A percentile compares a stretch with the other conserved stretches of the same genome.
These are phyloP conservation scores for Oxycera nigricornis DNA, from an alignment of 2,888 invertebrate genomes.

Conservation along the genomic window DNA sequence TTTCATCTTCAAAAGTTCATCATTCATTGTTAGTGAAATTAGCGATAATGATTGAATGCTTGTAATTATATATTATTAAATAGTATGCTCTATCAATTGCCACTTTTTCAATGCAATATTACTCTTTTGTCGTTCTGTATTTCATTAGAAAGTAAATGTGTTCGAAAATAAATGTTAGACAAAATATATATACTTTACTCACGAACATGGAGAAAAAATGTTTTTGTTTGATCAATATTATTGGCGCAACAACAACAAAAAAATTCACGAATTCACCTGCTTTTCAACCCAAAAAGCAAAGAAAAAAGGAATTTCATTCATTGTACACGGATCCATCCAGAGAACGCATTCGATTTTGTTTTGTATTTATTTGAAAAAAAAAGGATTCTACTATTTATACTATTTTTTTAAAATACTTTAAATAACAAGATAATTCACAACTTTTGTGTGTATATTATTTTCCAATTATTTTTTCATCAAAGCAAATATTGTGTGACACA, in stretches of 20 bases:
- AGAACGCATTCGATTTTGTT: slow-evolving; percentile 12
- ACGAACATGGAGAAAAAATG: background rate
- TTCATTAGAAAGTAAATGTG: too few relatives aligned
- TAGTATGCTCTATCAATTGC: too few relatives aligned
- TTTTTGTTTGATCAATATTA: slow-evolving; percentile 30
- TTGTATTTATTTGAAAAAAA: background rate
- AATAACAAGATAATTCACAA: background rate
- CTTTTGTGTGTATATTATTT: background rate
- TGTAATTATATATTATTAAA: too few relatives aligned
- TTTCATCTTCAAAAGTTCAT: too few relatives aligned
- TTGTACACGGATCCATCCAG: slow-evolving; percentile 20
- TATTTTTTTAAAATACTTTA: background rate
- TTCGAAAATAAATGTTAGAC: background rate
- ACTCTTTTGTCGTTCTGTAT: too few relatives aligned
- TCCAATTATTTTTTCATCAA: background rate
- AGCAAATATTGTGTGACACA: background rate
- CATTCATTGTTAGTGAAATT: too few relatives aligned
- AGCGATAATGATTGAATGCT: too few relatives aligned
- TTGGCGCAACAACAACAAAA: slow-evolving; percentile 5
- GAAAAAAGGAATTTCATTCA: background rate
- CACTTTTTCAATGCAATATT: too few relatives aligned
- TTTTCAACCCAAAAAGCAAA: background rate
- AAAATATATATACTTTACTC: background rate
- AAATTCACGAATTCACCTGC: background rate
- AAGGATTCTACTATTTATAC: background rate